Evolutionary conservation across 2,888 invertebrate genomes (phyloP).

Genomic region (Xestia c-nigrum): DNA sequence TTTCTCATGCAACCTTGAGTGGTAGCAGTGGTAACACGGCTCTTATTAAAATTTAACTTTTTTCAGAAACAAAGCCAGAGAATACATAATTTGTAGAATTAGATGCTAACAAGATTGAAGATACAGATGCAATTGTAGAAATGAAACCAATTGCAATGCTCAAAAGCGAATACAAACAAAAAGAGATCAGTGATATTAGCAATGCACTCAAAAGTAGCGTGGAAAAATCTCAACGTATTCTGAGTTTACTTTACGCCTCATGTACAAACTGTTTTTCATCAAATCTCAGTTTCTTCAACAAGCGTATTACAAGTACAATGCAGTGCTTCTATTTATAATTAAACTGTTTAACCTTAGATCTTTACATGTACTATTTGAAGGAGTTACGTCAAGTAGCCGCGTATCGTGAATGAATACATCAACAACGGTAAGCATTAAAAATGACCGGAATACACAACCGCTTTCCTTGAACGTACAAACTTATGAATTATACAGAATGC

Average conservation of each 20-base stretch:
- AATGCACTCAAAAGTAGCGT: not conserved
- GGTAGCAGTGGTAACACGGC: not conserved
- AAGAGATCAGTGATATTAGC: not conserved
- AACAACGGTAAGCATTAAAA: constrained; percentile 72
- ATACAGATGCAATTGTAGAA: not conserved
- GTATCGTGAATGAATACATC: constrained; percentile 76
- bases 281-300: constrained; percentile 14
- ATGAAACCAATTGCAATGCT: constrained; percentile 6
- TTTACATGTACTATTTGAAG: constrained; percentile 59
- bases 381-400: constrained; percentile 73
- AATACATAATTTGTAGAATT: not conserved
- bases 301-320: constrained; percentile 22
- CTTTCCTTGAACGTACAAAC: constrained; percentile 69
- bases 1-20: constrained; percentile 21
- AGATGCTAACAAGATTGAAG: not conserved
- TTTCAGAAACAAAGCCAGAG: not conserved
- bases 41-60: not conserved
- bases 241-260: constrained; percentile 12
- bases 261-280: constrained; percentile 21
- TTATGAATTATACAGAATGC: constrained; percentile 62
- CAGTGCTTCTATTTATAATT: constrained; percentile 24
- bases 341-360: constrained; percentile 59
- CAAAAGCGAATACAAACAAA: not conserved
- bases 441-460: constrained; percentile 73
- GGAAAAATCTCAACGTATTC: constrained; percentile 2